A percentile compares a stretch with the other conserved stretches of the same genome.
Evolutionary conservation across 2,797 vertebrate genomes (phyloP).

Genomic region (Protosalanx chinensis): DNA sequence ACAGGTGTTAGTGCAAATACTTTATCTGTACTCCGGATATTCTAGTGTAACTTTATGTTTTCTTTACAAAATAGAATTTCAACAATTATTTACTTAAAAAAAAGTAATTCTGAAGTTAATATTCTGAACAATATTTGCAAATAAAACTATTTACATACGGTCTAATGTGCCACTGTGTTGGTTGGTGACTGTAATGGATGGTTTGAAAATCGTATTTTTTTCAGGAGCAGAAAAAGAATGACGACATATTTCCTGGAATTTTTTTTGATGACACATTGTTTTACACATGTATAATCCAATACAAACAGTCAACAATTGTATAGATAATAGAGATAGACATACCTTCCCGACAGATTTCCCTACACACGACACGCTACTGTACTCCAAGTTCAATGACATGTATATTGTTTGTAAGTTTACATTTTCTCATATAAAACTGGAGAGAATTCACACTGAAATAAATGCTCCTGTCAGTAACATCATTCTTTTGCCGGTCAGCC

Average conservation of each 20-base stretch:
- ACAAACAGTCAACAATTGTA: constrained; percentile 59
- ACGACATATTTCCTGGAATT: neutral
- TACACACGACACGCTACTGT: constrained; percentile 48
- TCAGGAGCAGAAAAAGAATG: constrained; percentile 67
- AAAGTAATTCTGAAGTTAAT: constrained; percentile 84
- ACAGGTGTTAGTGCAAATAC: constrained; percentile 89
- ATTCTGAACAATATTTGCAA: constrained; percentile 85
- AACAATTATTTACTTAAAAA: constrained; percentile 88
- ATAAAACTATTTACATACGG: constrained; percentile 84
- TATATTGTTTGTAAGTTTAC: constrained; percentile 21
- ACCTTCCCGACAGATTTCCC: constrained; percentile 61
- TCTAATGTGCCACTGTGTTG: constrained; percentile 78
- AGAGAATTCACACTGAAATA: constrained; percentile 2
- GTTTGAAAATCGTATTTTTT: constrained; percentile 58
- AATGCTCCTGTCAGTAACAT: neutral
- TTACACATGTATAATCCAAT: constrained; percentile 68
- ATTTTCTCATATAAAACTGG: constrained; percentile 8
- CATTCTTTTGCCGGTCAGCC: neutral
- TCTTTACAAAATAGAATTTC: constrained; percentile 92
- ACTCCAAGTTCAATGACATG: constrained; percentile 12
- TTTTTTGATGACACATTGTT: constrained; percentile 53
- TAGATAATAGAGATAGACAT: constrained; percentile 29
- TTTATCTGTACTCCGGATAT: constrained; percentile 85
- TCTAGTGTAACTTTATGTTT: constrained; percentile 79
- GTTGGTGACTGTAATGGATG: constrained; percentile 70